These are phyloP conservation scores for Brachyhypopomus occidentalis DNA, from an alignment of 2,113 vertebrate species.

Conservation along the genomic window DNA sequence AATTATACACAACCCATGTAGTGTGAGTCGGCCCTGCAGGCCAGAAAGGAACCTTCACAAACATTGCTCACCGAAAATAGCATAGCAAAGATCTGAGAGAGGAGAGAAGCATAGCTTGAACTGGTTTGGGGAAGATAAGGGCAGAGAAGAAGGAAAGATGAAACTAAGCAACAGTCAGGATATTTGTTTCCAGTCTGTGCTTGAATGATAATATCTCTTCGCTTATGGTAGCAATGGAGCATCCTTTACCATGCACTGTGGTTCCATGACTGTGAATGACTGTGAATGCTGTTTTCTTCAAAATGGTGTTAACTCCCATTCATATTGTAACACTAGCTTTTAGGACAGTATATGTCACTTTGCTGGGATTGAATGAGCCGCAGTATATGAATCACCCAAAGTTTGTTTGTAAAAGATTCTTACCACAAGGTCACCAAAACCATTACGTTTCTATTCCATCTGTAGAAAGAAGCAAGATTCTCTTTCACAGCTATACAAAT, in stretches of 20 bases:
- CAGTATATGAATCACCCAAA: constrained; percentile 1
- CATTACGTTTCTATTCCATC: not conserved
- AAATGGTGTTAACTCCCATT: constrained; percentile 1
- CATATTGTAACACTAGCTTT: not conserved
- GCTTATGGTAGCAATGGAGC: constrained; percentile 1
- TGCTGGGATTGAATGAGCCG: not conserved
- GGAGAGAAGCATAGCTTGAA: constrained; percentile 5
- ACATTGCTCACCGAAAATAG: constrained; percentile 13
- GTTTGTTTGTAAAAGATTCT: not conserved
- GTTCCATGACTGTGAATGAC: not conserved
- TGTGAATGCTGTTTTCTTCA: not conserved
- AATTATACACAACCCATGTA: constrained; percentile 56
- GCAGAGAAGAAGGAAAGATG: not conserved
- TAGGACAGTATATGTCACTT: not conserved
- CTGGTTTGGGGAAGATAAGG: not conserved
- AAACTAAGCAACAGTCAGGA: not conserved
- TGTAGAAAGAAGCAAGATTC: not conserved
- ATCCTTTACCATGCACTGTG: not conserved
- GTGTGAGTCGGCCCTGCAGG: constrained; percentile 41
- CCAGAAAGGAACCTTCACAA: constrained; percentile 28
- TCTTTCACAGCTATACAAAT: not conserved
- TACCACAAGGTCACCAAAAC: not conserved
- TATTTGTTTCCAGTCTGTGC: constrained; percentile 17
- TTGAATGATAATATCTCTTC: constrained; percentile 1
- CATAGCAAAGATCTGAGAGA: constrained; percentile 11